These are phyloP conservation scores for Felis chaus DNA, from an alignment of 2,113 vertebrate genomes.

Conservation along the genomic window DNA sequence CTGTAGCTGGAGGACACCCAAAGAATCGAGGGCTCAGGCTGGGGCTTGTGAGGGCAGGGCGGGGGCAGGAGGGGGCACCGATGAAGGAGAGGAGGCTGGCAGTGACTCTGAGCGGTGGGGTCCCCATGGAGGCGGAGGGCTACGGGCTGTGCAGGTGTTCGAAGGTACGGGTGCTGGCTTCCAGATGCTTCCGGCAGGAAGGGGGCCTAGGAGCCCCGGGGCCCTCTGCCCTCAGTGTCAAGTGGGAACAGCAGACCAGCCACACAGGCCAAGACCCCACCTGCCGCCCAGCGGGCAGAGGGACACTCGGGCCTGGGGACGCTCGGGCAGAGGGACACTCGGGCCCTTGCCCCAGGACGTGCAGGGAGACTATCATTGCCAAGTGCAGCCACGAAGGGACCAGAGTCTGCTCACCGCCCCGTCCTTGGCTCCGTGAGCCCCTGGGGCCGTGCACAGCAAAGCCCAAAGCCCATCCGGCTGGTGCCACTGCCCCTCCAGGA, in stretches of 20 bases:
- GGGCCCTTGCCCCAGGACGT: background rate
- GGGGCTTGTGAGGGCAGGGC: background rate
- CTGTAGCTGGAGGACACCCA: background rate
- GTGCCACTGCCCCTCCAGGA: background rate
- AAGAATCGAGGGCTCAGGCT: constrained; percentile 19
- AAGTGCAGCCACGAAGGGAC: accelerated
- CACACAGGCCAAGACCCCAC: background rate
- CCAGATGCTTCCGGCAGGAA: background rate
- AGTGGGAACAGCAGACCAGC: background rate
- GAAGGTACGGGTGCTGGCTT: background rate
- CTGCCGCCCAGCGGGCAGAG: accelerated
- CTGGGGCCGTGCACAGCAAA: background rate
- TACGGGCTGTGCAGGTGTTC: accelerated
- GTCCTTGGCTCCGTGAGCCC: accelerated
- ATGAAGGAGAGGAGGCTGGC: background rate
- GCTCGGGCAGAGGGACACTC: no score
- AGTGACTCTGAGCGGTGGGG: background rate
- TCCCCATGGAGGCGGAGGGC: background rate
- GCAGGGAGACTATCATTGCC: background rate
- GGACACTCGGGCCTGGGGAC: no score
- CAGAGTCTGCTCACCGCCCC: accelerated
- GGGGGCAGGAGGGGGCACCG: background rate
- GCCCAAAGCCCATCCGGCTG: background rate
- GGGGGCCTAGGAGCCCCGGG: background rate
- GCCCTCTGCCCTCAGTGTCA: background rate